Conservation (phyloP, 1,140 invertebrate genomes). For the Araneus ventricosus region DNA sequence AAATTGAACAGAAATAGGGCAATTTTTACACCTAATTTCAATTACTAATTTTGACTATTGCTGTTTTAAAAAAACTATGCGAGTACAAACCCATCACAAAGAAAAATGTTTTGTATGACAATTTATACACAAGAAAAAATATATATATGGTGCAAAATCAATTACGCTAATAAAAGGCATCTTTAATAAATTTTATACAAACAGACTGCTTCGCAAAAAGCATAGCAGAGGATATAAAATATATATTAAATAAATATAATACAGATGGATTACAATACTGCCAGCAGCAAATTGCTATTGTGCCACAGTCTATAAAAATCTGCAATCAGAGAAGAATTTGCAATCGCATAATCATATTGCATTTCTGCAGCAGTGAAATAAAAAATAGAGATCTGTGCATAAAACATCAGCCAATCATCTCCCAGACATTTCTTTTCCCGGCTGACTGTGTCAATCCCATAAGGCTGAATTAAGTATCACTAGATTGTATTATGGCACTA, state of each 20-base stretch:
- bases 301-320: neutral
- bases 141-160: neutral
- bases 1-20: no score
- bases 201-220: neutral
- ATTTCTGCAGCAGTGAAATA: no score
- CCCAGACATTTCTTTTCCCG: neutral
- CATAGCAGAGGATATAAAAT: neutral
- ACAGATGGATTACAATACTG: neutral
- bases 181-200: neutral
- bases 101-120: no score
- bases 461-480: neutral
- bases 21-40: no score
- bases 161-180: neutral
- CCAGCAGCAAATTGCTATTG: neutral
- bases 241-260: slow-evolving; percentile 3
- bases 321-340: neutral
- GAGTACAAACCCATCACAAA: no score
- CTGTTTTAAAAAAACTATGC: no score
- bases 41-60: no score
- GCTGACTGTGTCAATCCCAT: neutral
- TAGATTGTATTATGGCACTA: neutral
- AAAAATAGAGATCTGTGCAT: no score
- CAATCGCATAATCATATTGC: neutral
- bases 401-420: neutral
- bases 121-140: no score